Evolutionary conservation across 2,888 invertebrate genomes (phyloP).

Genomic region (Trilocha varians): DNA sequence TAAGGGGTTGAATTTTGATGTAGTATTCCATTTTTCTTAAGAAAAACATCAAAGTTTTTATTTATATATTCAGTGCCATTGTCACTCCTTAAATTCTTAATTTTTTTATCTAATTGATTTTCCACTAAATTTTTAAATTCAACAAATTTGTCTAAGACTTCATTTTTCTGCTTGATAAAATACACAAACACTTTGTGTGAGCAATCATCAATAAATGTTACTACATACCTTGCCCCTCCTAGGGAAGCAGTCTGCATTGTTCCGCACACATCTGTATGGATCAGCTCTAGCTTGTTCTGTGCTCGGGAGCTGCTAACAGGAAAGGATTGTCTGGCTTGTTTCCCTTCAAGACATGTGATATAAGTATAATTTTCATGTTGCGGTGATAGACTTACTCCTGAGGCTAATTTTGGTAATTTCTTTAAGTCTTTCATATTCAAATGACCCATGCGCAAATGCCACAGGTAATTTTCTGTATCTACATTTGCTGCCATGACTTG

Average conservation of each 20-base stretch:
- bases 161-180: conserved; percentile 8
- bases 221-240: conserved; percentile 9
- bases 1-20: no score
- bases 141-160: conserved; percentile 8
- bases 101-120: conserved; percentile 6
- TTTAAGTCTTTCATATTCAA: conserved; percentile 10
- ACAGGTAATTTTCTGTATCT: conserved; percentile 7
- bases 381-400: conserved; percentile 9
- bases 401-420: conserved; percentile 9
- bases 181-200: conserved; percentile 8
- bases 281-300: conserved; percentile 7
- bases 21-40: no score
- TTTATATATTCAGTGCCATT: conserved; percentile 12
- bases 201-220: conserved; percentile 10
- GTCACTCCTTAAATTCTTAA: conserved; percentile 8
- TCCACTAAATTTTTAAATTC: conserved; percentile 9
- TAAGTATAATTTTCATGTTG: conserved; percentile 6
- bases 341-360: conserved; percentile 10
- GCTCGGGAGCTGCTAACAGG: conserved; percentile 11
- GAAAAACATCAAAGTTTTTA: no score
- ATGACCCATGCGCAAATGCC: conserved; percentile 11
- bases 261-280: conserved; percentile 13
- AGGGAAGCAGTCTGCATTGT: conserved; percentile 10
- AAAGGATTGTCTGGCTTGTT: conserved; percentile 12
- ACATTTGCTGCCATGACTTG: conserved; percentile 2